These are phyloP conservation scores for Anticlea derivata DNA, from an alignment of 2,888 invertebrate genomes.

Conservation along the genomic window DNA sequence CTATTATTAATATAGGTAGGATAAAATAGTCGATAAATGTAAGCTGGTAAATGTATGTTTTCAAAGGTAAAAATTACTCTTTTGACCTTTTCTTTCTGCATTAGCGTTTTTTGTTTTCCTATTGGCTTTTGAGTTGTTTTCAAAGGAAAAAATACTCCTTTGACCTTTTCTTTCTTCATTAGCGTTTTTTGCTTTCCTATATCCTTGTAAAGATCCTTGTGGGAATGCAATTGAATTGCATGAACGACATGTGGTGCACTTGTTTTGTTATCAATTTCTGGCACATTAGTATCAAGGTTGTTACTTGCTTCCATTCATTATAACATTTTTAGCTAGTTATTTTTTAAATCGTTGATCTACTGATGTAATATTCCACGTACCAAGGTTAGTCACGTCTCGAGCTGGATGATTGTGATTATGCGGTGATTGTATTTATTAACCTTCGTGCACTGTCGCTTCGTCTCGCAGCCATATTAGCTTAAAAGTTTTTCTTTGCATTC, in stretches of 20 bases:
- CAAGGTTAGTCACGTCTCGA: constrained; percentile 59
- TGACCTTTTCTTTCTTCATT: constrained; percentile 28
- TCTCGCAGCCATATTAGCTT: constrained; percentile 23
- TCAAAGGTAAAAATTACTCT: constrained; percentile 23
- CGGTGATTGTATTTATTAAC: constrained; percentile 60
- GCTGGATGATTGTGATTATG: constrained; percentile 43
- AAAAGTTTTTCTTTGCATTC: not conserved
- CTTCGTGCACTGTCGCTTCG: constrained; percentile 47
- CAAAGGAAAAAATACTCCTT: constrained; percentile 24
- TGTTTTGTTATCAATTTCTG: constrained; percentile 22
- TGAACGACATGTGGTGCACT: constrained; percentile 12
- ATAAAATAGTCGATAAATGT: constrained; percentile 31
- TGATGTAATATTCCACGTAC: constrained; percentile 48
- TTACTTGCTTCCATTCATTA: constrained; percentile 20
- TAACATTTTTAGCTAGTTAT: constrained; percentile 28
- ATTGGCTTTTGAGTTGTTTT: constrained; percentile 25
- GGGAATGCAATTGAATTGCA: constrained; percentile 14
- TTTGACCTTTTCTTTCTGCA: constrained; percentile 28
- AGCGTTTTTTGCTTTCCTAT: constrained; percentile 21
- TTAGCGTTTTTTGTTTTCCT: constrained; percentile 22
- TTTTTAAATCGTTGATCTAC: constrained; percentile 45
- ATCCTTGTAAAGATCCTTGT: constrained; percentile 14
- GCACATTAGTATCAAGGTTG: constrained; percentile 26
- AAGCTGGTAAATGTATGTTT: too few relatives aligned
- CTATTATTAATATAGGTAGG: constrained; percentile 25